A percentile compares a stretch with the other conserved stretches of the same genome.
Conservation (phyloP, 92 coral and sea anemone species). For the Porites lobata region DNA sequence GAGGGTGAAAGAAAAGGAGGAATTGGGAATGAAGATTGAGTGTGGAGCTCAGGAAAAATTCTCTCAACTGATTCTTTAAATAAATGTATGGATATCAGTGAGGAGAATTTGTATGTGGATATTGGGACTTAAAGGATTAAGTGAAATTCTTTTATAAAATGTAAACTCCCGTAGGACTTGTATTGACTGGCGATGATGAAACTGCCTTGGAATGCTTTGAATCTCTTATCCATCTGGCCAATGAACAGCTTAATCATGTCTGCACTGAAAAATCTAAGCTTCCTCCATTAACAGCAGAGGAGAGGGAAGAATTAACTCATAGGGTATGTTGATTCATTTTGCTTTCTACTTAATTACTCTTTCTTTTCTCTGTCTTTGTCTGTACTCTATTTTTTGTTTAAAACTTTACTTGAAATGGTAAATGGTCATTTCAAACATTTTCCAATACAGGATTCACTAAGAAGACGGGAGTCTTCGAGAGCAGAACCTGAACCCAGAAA, state of each 20-base stretch:
- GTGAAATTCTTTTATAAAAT: background rate
- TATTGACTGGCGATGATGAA: slow-evolving; percentile 80
- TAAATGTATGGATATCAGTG: too few relatives aligned
- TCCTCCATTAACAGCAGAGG: slow-evolving; percentile 48
- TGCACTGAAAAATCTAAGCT: slow-evolving; percentile 71
- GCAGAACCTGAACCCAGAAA: background rate
- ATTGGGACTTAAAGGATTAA: too few relatives aligned
- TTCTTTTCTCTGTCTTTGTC: background rate
- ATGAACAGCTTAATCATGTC: slow-evolving; percentile 77
- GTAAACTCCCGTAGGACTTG: slow-evolving; percentile 63
- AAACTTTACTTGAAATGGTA: too few relatives aligned
- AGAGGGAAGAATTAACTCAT: slow-evolving; percentile 23
- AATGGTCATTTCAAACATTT: background rate
- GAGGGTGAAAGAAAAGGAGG: too few relatives aligned
- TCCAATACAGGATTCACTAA: slow-evolving; percentile 5
- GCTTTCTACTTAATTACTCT: background rate
- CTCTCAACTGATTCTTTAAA: too few relatives aligned
- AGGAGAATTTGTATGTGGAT: too few relatives aligned
- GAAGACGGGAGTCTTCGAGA: background rate
- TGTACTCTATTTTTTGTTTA: background rate
- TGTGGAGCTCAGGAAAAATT: too few relatives aligned
- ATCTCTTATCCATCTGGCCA: slow-evolving; percentile 82
- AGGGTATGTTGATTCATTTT: slow-evolving; percentile 22
- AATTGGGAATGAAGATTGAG: too few relatives aligned
- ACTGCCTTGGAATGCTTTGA: slow-evolving; percentile 86